These are phyloP conservation scores for Thalassoma bifasciatum DNA, from an alignment of 2,113 vertebrate species.

Conservation along the genomic window DNA sequence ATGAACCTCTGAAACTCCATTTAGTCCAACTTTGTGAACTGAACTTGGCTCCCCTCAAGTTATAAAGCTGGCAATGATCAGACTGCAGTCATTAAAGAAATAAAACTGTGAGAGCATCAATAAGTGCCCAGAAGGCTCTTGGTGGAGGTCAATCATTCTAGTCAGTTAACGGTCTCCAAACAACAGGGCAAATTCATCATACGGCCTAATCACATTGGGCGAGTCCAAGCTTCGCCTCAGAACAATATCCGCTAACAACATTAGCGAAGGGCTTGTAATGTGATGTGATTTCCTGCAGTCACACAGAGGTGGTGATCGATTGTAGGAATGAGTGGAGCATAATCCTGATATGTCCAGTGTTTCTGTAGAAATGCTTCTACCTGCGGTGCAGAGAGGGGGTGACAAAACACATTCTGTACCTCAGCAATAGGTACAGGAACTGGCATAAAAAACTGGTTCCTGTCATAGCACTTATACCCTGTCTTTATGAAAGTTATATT, in stretches of 20 bases:
- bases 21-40: constrained; percentile 67
- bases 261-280: constrained; percentile 75
- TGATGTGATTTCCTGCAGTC: constrained; percentile 78
- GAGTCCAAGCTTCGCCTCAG: constrained; percentile 72
- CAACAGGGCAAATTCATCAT: constrained; percentile 84
- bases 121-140: constrained; percentile 73
- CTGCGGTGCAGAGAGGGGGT: not conserved
- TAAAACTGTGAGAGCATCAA: constrained; percentile 74
- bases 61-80: constrained; percentile 66
- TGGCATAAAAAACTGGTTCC: not conserved
- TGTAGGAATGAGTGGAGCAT: constrained; percentile 51
- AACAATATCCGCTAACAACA: constrained; percentile 82
- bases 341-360: constrained; percentile 65
- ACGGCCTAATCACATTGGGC: constrained; percentile 77
- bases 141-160: constrained; percentile 79
- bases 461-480: not conserved
- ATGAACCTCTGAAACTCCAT: constrained; percentile 48
- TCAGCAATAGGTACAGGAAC: not conserved
- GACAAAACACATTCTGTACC: not conserved
- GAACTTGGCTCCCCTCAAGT: constrained; percentile 60
- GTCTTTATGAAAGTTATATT: not conserved
- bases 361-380: constrained; percentile 33
- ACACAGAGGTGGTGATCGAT: constrained; percentile 77
- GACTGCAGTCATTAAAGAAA: constrained; percentile 73
- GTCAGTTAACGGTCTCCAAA: constrained; percentile 78